phyloP scores from a whole-genome alignment of 2,888 invertebrate genomes.

The Pyrgus malvae region DNA sequence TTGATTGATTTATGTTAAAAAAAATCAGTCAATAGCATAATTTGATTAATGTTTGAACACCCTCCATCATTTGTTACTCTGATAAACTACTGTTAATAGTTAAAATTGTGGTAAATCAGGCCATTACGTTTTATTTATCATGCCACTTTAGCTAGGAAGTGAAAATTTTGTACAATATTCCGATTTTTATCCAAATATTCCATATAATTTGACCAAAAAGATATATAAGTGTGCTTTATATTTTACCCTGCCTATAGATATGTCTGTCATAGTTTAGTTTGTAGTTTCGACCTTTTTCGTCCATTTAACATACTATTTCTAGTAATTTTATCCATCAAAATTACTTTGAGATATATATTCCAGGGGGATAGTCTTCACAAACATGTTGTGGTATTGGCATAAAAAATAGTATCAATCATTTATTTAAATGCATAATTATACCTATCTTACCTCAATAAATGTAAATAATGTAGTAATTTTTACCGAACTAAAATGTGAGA shows the following conservation, averaged over 20 bases:
- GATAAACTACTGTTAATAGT: no score
- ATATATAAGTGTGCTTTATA: slow-evolving; percentile 2
- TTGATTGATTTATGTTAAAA: no score
- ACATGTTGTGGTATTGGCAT: background rate
- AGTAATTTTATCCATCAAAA: slow-evolving; percentile 30
- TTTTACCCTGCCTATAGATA: slow-evolving; percentile 33
- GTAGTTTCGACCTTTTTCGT: slow-evolving; percentile 15
- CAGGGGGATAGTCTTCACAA: slow-evolving; percentile 29
- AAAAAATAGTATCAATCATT: background rate
- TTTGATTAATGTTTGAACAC: no score
- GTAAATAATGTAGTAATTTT: no score
- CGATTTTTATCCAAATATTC: slow-evolving; percentile 4
- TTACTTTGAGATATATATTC: slow-evolving; percentile 48
- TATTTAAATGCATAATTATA: no score
- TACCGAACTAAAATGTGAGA: no score
- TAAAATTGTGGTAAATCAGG: no score
- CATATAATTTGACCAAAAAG: slow-evolving; percentile 11
- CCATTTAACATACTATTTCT: slow-evolving; percentile 16
- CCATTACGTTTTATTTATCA: no score
- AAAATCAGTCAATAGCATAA: no score
- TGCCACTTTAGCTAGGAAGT: background rate
- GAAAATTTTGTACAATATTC: no score
- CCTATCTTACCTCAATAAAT: no score
- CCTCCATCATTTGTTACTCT: no score
- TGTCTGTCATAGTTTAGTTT: background rate